Evolutionary conservation across 1,140 invertebrate genomes (phyloP).

Genomic region (Lucilia cuprina): DNA sequence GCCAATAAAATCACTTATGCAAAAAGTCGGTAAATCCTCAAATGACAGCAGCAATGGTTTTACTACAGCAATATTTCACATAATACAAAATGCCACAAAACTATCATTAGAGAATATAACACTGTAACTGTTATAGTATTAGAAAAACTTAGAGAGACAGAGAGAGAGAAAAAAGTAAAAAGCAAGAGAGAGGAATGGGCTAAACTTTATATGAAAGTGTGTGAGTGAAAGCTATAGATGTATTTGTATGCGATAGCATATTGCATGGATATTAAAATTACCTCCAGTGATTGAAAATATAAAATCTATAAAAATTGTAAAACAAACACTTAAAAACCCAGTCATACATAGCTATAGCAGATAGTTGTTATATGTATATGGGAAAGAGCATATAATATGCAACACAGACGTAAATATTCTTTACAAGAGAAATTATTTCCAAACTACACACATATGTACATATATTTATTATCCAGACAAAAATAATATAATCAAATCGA

Average conservation of each 20-base stretch:
- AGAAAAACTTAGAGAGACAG: not conserved
- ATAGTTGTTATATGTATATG: not conserved
- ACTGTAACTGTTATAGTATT: not conserved
- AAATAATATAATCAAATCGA: no score
- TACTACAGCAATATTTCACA: constrained; percentile 1
- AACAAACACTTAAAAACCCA: not conserved
- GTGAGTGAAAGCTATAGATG: no score
- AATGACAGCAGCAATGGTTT: constrained; percentile 2
- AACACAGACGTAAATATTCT: no score
- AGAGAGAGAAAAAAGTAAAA: not conserved
- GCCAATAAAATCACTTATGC: constrained; percentile 17
- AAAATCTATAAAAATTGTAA: not conserved
- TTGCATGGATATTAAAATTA: not conserved
- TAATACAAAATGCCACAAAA: constrained; percentile 1
- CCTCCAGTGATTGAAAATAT: not conserved
- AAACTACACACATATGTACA: no score
- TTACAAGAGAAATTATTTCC: no score
- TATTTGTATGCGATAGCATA: not conserved
- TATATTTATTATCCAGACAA: no score
- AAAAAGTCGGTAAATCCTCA: constrained; percentile 11
- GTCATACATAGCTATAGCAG: not conserved
- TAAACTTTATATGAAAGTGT: no score
- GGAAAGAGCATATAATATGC: no score
- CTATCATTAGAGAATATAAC: not conserved
- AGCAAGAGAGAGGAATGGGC: not conserved